Percentiles rank a stretch among this genome's conserved stretches.
These are phyloP conservation scores for Acleris sparsana DNA, from an alignment of 2,888 invertebrate species.

Conservation along the genomic window DNA sequence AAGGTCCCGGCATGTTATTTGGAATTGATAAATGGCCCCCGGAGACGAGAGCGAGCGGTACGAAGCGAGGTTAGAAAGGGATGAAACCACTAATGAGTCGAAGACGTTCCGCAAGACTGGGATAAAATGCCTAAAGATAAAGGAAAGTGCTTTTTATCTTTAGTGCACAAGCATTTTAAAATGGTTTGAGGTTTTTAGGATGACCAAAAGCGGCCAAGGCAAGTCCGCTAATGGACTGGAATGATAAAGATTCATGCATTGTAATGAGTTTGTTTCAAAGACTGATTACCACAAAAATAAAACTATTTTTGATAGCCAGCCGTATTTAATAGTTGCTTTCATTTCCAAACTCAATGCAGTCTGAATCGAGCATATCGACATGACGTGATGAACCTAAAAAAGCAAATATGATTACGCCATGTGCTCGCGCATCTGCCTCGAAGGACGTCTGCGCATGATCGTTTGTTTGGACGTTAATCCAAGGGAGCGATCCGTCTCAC, in stretches of 20 bases:
- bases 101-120: conserved; percentile 62
- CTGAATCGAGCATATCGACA: conserved; percentile 5
- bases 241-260: conserved; percentile 13
- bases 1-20: conserved; percentile 82
- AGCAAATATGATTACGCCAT: conserved; percentile 44
- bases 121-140: conserved; percentile 72
- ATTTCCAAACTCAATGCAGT: neutral
- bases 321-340: neutral
- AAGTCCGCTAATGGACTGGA: conserved; percentile 10
- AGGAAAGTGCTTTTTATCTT: conserved; percentile 75
- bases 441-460: conserved; percentile 53
- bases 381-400: conserved; percentile 7
- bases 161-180: conserved; percentile 41
- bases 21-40: conserved; percentile 83
- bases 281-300: neutral
- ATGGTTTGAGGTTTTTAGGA: conserved; percentile 13
- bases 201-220: conserved; percentile 26
- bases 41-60: conserved; percentile 70
- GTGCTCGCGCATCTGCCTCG: conserved; percentile 63
- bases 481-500: conserved; percentile 61
- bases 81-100: conserved; percentile 73
- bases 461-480: conserved; percentile 56
- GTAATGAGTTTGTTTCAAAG: neutral
- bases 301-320: too few relatives aligned
- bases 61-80: conserved; percentile 66